These are phyloP conservation scores for Agrochola circellaris DNA, from an alignment of 2,888 invertebrate genomes.

Conservation along the genomic window DNA sequence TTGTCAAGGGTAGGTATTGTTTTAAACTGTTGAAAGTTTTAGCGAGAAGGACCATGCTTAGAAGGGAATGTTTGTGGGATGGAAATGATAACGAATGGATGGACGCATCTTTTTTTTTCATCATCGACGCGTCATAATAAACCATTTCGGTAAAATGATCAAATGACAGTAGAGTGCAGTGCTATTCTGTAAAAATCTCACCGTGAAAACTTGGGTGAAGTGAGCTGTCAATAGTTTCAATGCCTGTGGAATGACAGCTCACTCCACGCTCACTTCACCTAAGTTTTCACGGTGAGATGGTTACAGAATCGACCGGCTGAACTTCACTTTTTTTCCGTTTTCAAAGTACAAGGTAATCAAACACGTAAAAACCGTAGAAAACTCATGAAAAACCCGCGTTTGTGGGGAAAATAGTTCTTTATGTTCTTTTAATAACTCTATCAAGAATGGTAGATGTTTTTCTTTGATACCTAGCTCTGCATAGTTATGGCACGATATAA, in stretches of 20 bases:
- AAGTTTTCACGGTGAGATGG: too few relatives aligned
- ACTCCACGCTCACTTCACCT: too few relatives aligned
- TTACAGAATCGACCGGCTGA: too few relatives aligned
- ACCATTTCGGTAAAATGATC: not conserved
- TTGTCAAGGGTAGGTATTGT: not conserved
- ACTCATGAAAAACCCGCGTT: not conserved
- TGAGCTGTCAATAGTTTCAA: too few relatives aligned
- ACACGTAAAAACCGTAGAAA: not conserved
- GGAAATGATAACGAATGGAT: not conserved
- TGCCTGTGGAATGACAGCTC: too few relatives aligned
- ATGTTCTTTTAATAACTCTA: not conserved
- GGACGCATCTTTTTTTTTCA: not conserved
- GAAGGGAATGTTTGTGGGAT: not conserved
- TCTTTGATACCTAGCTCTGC: constrained; percentile 18
- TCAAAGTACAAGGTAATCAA: not conserved
- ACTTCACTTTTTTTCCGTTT: not conserved
- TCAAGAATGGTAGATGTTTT: not conserved
- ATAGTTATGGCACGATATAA: constrained; percentile 37
- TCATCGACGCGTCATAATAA: not conserved
- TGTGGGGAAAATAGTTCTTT: not conserved
- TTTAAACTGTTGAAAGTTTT: too few relatives aligned
- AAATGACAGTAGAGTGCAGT: too few relatives aligned
- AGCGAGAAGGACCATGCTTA: not conserved
- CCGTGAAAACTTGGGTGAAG: too few relatives aligned
- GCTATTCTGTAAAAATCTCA: too few relatives aligned